Base-by-base conservation (phyloP, 2,113 vertebrate genomes). In the Cryptotis parvus region DNA sequence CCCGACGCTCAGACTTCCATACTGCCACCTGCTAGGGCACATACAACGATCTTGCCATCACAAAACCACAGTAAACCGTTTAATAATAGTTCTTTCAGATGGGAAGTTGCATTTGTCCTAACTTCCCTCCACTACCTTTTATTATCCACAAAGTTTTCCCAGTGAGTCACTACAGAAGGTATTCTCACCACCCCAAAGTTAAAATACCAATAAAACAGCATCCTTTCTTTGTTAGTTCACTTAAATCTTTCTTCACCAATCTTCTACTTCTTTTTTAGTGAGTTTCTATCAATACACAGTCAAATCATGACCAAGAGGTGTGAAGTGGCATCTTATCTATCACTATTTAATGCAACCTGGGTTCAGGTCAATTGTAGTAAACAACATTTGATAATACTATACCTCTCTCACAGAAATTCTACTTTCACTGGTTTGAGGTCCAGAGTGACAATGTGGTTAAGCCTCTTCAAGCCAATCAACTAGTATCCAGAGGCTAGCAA, bases 291-390 rank as follows among this genome's bases (percentile, higher is more conserved):
- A 49, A 49, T 6, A 49, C 10, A 9, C 14, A 12, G 45, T 49
- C 45, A 49, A 49, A 49, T 10, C 2, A 14, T 49, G 10, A 49
- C 45, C 45, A 49, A 49, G 45, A 49, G 45, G 14, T 7, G 9
- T 49, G 14, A 45, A 49, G 45, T 49, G 45, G 45, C 5, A 49
- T 9, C 45, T 49, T 49, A 7, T 49, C 9, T 63, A 35, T 85
- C 75, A 82, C 15, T n/a, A 63, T 39, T 39, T 78, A 55, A 33
- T 15, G 8, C 15, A 84, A 70, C 27, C 91, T 87, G 93, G 78
- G 74, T 74, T 22, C 41, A 95, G 39, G 20, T 80, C 31, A 87
- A 73, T 58, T n/a, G n/a, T n/a, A n/a, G n/a, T n/a, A 37, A 84
- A 12, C 22, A 39, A 49, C 22, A 63, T 55, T 31, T 12, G 20